Evolutionary conservation across 2,113 vertebrate genomes (phyloP).

Genomic region (Eubucco bourcierii): DNA sequence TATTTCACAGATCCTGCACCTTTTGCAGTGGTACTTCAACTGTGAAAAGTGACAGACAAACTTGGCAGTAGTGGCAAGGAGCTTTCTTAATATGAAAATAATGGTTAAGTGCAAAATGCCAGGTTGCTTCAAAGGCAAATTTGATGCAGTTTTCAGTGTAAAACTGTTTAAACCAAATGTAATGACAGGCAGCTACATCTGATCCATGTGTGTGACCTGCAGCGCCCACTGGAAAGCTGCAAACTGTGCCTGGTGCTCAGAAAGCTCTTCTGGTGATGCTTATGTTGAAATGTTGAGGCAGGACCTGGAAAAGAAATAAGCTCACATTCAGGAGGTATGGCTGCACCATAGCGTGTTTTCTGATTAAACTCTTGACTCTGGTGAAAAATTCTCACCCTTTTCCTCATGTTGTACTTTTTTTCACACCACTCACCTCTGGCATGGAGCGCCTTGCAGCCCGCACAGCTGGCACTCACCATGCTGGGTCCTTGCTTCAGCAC

Average conservation of each 20-base stretch:
- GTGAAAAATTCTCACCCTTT: background rate
- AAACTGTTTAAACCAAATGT: background rate
- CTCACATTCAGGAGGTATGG: background rate
- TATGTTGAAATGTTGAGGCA: accelerated
- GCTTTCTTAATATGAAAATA: background rate
- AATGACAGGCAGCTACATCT: background rate
- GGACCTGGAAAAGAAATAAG: background rate
- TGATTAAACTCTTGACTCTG: background rate
- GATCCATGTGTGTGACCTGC: background rate
- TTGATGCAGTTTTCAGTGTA: background rate
- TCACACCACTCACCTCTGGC: accelerated
- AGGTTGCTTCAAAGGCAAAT: constrained; percentile 24
- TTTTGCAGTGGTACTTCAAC: background rate
- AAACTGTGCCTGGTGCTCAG: accelerated
- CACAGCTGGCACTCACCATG: accelerated
- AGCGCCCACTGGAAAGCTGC: background rate
- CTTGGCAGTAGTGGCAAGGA: background rate
- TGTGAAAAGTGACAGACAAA: background rate
- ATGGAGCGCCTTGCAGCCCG: background rate
- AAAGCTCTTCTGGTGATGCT: background rate
- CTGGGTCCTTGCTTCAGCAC: accelerated
- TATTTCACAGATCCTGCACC: background rate
- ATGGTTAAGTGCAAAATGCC: background rate
- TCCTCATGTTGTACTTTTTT: background rate
- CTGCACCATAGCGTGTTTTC: background rate